Base-by-base conservation (phyloP, 1,140 invertebrate species). In the Mactra quadrangularis region DNA sequence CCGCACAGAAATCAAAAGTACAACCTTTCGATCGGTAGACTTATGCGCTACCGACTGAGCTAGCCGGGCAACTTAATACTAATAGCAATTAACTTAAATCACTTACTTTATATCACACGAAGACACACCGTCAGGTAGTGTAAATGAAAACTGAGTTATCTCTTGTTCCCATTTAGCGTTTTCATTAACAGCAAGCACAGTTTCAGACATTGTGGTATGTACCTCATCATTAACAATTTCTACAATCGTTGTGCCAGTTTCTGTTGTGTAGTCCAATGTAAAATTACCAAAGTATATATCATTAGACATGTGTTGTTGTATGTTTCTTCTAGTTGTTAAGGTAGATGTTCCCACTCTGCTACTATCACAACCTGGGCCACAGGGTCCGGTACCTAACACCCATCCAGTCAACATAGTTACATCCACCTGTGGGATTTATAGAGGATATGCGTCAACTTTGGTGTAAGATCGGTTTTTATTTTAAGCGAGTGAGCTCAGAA, bases 301-400 rank as follows among this genome's bases (percentile, higher is more conserved):
- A 55, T 55, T 27, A 1, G 45, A 27, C 15, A 45, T 52, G 19
- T 15, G 19, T 45, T 4, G 3, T 13, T 25, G 0, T 27, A 70
- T 70, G 25, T 35, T 3, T 57, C 17, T 13, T 57, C 71, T 55
- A 2, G 29, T 57, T 6, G 19, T 13, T 1, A 25, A 29, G 7
- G 71, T 74, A 9, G 52, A 57, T 22, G 47, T 74, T 22, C 71
- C 71, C 1, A 74, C 17, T 11, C 38, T 47, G 1, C 33, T 6
- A 0, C 31, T 25, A 41, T 0, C 57, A 45, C 71, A 74, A 17
- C 19, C 29, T 59, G 50, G 35, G n/a, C 71, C 71, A 45, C 71
- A 74, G 6, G 71, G 71, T 33, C 71, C 71, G 55, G 11, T 74
- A 6, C 71, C 71, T 3, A 74, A 35, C 7, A 74, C 71, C 71